Conservation (phyloP, 2,888 invertebrate genomes). For the Troilus luridus region DNA sequence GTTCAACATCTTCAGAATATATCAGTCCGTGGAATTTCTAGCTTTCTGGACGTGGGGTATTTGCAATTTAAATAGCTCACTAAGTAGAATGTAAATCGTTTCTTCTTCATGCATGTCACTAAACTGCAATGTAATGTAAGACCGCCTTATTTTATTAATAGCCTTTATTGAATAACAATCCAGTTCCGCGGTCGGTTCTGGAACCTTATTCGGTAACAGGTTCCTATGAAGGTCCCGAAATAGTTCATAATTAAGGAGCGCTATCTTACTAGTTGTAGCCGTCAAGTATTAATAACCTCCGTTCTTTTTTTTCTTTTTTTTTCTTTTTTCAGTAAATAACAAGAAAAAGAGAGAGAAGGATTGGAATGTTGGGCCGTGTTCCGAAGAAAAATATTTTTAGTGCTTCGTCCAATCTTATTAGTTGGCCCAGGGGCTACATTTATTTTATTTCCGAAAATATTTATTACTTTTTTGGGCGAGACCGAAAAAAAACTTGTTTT, state of each 20-base stretch:
- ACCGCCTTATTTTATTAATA: conserved; percentile 27
- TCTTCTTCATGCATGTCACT: conserved; percentile 45
- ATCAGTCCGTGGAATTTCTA: conserved; percentile 43
- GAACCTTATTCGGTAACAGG: conserved; percentile 30
- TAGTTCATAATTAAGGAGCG: conserved; percentile 21
- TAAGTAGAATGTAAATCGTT: conserved; percentile 49
- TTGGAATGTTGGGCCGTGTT: background rate
- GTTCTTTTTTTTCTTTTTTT: background rate
- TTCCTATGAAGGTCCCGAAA: conserved; percentile 21
- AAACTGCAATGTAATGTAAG: conserved; percentile 32
- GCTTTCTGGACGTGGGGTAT: conserved; percentile 36
- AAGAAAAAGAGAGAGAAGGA: conserved; percentile 12
- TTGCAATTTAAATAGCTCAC: conserved; percentile 48
- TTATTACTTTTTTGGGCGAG: conserved; percentile 29
- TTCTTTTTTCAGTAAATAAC: background rate
- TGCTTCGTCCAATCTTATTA: conserved; percentile 25
- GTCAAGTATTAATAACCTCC: conserved; percentile 34
- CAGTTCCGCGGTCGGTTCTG: background rate
- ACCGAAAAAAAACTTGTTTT: conserved; percentile 2
- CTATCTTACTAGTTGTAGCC: conserved; percentile 8
- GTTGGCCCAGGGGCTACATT: background rate
- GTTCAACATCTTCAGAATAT: conserved; percentile 45
- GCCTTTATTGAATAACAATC: conserved; percentile 45
- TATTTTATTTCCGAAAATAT: conserved; percentile 10
- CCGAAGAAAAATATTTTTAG: conserved; percentile 13